Conservation (phyloP, 2,113 vertebrate genomes). For the Erythrolamprus reginae region DNA sequence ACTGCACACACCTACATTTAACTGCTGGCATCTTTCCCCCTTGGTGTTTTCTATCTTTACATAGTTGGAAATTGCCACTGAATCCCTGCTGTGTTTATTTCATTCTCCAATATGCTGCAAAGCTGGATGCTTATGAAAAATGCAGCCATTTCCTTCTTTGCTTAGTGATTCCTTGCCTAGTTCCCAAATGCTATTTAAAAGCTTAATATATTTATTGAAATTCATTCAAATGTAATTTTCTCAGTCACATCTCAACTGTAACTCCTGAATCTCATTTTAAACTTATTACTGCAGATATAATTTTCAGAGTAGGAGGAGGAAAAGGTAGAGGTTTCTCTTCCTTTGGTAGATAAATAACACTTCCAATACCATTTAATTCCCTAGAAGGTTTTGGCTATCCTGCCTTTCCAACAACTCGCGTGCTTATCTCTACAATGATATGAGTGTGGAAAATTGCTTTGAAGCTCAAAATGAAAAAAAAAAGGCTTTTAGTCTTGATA, state of each 20-base stretch:
- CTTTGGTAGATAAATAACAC: constrained; percentile 1
- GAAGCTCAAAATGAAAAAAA: not conserved
- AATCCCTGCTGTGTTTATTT: not conserved
- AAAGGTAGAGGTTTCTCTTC: not conserved
- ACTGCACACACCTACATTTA: not conserved
- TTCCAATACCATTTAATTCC: constrained; percentile 13
- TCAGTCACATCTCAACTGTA: constrained; percentile 12
- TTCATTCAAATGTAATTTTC: constrained; percentile 28
- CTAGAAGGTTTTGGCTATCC: constrained; percentile 19
- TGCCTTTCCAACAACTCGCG: constrained; percentile 10
- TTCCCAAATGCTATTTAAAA: constrained; percentile 4
- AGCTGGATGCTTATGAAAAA: not conserved
- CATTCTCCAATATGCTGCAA: not conserved
- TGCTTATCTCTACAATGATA: constrained; percentile 17
- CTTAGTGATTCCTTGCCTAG: not conserved
- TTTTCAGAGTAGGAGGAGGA: not conserved
- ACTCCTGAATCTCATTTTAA: constrained; percentile 6
- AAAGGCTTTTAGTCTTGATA: constrained; percentile 8
- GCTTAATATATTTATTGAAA: constrained; percentile 7
- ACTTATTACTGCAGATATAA: constrained; percentile 6
- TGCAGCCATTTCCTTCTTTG: not conserved
- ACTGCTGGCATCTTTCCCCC: not conserved
- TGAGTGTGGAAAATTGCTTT: constrained; percentile 16
- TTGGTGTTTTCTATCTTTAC: not conserved
- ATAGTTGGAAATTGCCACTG: not conserved